Evolutionary conservation across 1,140 invertebrate species (phyloP).

Genomic region (Dendroctonus valens): DNA sequence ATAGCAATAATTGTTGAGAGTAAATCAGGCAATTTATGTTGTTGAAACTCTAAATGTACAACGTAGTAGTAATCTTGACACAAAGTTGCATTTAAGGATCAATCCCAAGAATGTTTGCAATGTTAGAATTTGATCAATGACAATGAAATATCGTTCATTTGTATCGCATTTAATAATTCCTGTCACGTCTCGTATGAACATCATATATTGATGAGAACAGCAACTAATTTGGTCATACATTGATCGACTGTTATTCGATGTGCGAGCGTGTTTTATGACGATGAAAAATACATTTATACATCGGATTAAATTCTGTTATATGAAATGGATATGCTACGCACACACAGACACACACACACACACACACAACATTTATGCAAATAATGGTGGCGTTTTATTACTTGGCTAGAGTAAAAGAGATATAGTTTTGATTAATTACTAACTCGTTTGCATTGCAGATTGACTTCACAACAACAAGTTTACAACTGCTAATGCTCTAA

Average conservation of each 20-base stretch:
- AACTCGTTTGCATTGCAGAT: too few relatives aligned
- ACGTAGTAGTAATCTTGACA: too few relatives aligned
- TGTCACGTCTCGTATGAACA: slow-evolving; percentile 19
- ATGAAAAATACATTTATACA: slow-evolving; percentile 22
- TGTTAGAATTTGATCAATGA: slow-evolving; percentile 12
- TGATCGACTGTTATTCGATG: slow-evolving; percentile 19
- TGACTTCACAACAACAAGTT: too few relatives aligned
- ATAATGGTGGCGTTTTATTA: neutral
- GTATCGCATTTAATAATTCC: slow-evolving; percentile 18
- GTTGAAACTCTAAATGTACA: too few relatives aligned
- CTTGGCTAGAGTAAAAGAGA: slow-evolving; percentile 1
- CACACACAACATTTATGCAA: slow-evolving; percentile 12
- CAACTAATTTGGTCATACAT: slow-evolving; percentile 16
- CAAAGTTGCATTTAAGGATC: too few relatives aligned
- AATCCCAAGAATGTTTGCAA: neutral
- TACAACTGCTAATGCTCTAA: too few relatives aligned
- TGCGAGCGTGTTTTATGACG: slow-evolving; percentile 12
- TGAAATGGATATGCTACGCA: slow-evolving; percentile 6
- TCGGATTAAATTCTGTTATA: slow-evolving; percentile 14
- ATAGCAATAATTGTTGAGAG: too few relatives aligned
- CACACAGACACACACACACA: too few relatives aligned
- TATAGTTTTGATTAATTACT: neutral
- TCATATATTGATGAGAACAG: slow-evolving; percentile 20
- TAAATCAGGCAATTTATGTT: too few relatives aligned
- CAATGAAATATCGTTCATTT: slow-evolving; percentile 15